These are phyloP conservation scores for Trogon melanurus DNA, from an alignment of 2,113 vertebrate species.

Conservation along the genomic window DNA sequence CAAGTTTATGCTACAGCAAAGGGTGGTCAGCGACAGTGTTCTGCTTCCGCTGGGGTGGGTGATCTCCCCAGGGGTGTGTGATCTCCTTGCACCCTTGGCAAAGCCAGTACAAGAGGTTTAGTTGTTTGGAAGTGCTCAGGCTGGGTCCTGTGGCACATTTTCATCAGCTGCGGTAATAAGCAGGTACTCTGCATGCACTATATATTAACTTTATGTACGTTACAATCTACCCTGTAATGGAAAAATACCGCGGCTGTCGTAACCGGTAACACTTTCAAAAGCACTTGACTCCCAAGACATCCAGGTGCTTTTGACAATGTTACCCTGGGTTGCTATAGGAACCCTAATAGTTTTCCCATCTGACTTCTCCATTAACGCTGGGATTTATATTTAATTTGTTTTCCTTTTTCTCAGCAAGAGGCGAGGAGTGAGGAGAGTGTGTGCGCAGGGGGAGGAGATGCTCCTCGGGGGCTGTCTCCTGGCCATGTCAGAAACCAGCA, in stretches of 20 bases:
- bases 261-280: background rate
- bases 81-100: background rate
- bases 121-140: background rate
- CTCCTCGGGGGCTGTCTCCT: background rate
- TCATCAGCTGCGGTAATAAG: background rate
- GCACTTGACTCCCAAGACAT: background rate
- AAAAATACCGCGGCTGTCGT: background rate
- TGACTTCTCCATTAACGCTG: background rate
- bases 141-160: background rate
- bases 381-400: slow-evolving; percentile 25
- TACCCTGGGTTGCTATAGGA: slow-evolving; percentile 47
- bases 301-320: slow-evolving; percentile 40
- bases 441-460: background rate
- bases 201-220: background rate
- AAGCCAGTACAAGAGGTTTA: background rate
- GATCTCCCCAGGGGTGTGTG: background rate
- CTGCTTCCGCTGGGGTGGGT: background rate
- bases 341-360: slow-evolving; percentile 2
- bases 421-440: fast-evolving
- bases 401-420: background rate
- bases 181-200: background rate
- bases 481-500: background rate
- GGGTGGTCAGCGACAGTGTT: background rate
- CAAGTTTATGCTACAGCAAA: background rate
- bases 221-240: background rate